Evolutionary conservation across 2,888 invertebrate species (phyloP).

Genomic region (Drosophila mimetica): DNA sequence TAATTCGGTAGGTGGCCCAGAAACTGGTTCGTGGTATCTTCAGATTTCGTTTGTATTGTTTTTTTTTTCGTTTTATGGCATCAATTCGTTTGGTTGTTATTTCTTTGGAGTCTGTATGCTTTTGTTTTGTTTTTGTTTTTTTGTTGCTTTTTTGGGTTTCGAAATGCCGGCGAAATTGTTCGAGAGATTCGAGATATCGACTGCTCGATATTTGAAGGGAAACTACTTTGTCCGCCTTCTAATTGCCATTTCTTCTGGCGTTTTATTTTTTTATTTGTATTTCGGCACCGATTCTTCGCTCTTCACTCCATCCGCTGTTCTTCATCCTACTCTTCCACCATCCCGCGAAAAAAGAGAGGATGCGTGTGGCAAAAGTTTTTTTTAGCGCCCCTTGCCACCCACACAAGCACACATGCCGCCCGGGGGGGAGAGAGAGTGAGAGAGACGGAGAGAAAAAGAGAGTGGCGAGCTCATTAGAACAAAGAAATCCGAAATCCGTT

Average conservation of each 20-base stretch:
- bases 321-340: neutral
- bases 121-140: conserved; percentile 14
- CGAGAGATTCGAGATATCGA: conserved; percentile 38
- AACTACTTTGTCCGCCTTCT: conserved; percentile 59
- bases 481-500: conserved; percentile 26
- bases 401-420: neutral
- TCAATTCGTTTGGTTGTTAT: conserved; percentile 13
- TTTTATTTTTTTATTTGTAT: conserved; percentile 16
- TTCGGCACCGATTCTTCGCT: conserved; percentile 12
- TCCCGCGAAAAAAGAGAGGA: conserved; percentile 5
- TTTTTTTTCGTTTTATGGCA: conserved; percentile 21
- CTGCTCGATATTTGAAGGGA: conserved; percentile 68
- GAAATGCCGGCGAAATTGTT: conserved; percentile 49
- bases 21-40: conserved; percentile 21
- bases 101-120: conserved; percentile 27
- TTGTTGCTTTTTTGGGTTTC: conserved; percentile 1
- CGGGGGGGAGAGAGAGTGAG: neutral
- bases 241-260: conserved; percentile 38
- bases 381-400: conserved; percentile 38
- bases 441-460: neutral
- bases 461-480: conserved; percentile 8
- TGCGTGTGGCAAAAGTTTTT: conserved; percentile 47
- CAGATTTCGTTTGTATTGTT: conserved; percentile 18
- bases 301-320: conserved; percentile 19
- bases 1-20: conserved; percentile 4